Percentiles rank a stretch among this genome's conserved stretches.
Evolutionary conservation across 2,113 vertebrate species (phyloP).

Genomic region (Megalops atlanticus): DNA sequence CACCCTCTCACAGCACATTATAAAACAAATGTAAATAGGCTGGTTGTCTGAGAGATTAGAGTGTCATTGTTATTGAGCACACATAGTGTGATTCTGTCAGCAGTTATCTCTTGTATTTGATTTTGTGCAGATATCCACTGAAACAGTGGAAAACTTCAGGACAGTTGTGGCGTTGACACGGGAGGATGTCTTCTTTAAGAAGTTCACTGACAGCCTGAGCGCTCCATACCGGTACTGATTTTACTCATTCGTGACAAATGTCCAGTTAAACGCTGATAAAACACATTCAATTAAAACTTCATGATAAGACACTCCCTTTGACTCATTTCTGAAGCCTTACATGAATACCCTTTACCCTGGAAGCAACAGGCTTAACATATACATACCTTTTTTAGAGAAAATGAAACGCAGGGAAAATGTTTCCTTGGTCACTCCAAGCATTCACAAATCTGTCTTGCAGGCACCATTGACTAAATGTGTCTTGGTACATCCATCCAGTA

Average conservation of each 20-base stretch:
- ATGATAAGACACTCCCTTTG: not conserved
- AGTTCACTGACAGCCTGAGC: slow-evolving; percentile 71
- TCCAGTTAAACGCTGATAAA: not conserved
- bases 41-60: not conserved
- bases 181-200: slow-evolving; percentile 77
- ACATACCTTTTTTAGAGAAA: no score
- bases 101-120: not conserved
- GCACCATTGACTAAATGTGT: no score
- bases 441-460: no score
- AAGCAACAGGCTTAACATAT: no score
- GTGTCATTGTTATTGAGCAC: not conserved
- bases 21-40: not conserved
- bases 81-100: not conserved
- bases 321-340: not conserved
- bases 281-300: no score
- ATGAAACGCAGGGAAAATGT: no score
- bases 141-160: slow-evolving; percentile 77
- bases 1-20: not conserved
- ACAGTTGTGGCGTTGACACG: slow-evolving; percentile 74
- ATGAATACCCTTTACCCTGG: no score
- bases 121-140: slow-evolving; percentile 75
- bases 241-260: not conserved
- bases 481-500: no score
- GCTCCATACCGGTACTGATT: slow-evolving; percentile 73
- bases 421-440: no score